Evolutionary conservation across 2,113 vertebrate genomes (phyloP), one percentile per base, ranked within the genome.

Genomic region (Neomonachus schauinslandi): DNA sequence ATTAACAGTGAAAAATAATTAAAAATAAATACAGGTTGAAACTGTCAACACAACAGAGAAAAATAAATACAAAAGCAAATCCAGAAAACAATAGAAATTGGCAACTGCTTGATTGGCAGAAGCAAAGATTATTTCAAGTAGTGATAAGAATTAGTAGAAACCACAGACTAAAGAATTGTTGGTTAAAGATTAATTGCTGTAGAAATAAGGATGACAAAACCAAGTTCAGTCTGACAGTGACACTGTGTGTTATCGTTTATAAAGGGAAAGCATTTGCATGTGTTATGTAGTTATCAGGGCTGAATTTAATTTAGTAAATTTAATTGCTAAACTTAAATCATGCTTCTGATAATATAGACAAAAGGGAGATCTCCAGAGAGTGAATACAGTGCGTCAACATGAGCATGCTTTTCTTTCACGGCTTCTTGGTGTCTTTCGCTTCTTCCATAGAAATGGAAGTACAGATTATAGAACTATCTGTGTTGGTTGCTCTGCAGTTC

Each of bases 1-100:
- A 90, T 95, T 89, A 57, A 33, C 53, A 92, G 51, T 61, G 84
- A 81, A 79, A 93, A 65, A 46, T 92, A 92, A 71, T 94, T 59
- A 74, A 81, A 91, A 86, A 96, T 42, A 92, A 95, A 93, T 33
- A 51, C n/a, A 21, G 15, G 51, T 33, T 76, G 31, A 69, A 91
- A 65, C 46, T 74, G 19, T 51, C 84, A 89, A 71, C 13, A 57
- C 19, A 83, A 26, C n/a, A 89, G 36, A 87, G 67, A 84, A 77
- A 63, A 92, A 39, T 33, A 15, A 51, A 26, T 36, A 42, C 36
- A 46, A 61, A 81, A 53, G 53, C 26, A 69, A 89, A 94, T 42
- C n/a, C 53, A 82, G 36, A 84, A 71, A 86, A 82, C 79, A 86
- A 57, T 46, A n/a, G 72, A 82, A 36, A 49, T 4, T 51, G 33